Conservation (phyloP, 2,113 vertebrate genomes). For the Oostethus manadensis region DNA sequence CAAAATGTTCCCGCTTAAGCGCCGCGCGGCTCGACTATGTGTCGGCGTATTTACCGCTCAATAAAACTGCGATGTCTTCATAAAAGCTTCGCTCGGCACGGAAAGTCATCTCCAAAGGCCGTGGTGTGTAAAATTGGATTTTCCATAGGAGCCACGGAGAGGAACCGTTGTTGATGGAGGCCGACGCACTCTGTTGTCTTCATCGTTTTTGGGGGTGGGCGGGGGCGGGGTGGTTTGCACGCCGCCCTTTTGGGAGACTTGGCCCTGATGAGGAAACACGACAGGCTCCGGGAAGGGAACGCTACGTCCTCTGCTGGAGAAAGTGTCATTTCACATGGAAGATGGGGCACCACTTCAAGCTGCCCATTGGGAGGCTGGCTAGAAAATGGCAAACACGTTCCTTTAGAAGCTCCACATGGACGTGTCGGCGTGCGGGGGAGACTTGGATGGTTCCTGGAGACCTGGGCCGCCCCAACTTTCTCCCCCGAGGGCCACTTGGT, state of each 20-base stretch:
- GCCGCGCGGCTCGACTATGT: slow-evolving; percentile 53
- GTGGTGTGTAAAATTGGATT: slow-evolving; percentile 77
- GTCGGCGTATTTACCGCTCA: slow-evolving; percentile 72
- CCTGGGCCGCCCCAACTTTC: too few species aligned
- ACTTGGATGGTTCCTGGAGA: too few species aligned
- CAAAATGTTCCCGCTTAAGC: slow-evolving; percentile 54
- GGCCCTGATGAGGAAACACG: not conserved
- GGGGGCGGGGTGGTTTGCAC: slow-evolving; percentile 29
- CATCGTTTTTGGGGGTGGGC: slow-evolving; percentile 31
- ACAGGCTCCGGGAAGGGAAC: too few species aligned
- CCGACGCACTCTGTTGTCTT: slow-evolving; percentile 55
- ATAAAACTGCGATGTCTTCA: slow-evolving; percentile 73
- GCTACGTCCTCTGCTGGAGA: too few species aligned
- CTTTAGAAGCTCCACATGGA: too few species aligned
- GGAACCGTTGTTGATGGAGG: slow-evolving; percentile 70
- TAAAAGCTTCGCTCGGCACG: slow-evolving; percentile 63
- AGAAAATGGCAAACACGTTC: too few species aligned
- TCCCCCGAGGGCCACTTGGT: too few species aligned
- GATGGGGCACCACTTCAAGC: too few species aligned
- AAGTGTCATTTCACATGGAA: too few species aligned
- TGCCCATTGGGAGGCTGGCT: too few species aligned
- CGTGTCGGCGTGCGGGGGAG: too few species aligned
- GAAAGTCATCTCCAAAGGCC: slow-evolving; percentile 70
- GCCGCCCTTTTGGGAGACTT: too few species aligned
- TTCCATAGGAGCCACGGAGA: slow-evolving; percentile 67